phyloP scores from a whole-genome alignment of 1,140 invertebrate genomes.

The Campoletis sonorensis region DNA sequence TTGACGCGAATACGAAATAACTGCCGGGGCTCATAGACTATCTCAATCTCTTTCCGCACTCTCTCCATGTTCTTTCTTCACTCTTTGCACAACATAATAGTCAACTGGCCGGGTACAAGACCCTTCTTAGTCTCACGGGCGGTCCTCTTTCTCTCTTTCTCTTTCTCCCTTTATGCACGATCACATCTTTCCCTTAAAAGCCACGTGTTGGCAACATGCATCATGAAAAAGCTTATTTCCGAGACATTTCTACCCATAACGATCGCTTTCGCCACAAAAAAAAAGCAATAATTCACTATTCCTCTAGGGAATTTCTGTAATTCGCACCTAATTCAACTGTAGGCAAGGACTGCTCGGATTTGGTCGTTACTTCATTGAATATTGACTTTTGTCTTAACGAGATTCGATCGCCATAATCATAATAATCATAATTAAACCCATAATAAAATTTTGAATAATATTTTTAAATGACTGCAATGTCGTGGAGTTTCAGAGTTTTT shows the following conservation, averaged over 20 bases:
- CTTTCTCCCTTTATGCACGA: no score
- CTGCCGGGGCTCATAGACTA: conserved; percentile 13
- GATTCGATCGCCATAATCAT: no score
- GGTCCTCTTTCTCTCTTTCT: neutral
- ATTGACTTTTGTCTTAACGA: no score
- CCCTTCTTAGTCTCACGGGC: conserved; percentile 16
- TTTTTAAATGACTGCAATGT: no score
- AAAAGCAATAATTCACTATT: neutral
- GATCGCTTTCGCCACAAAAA: neutral
- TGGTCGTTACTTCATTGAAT: neutral
- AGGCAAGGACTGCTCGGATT: neutral
- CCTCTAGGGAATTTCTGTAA: no score
- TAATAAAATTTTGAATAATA: no score
- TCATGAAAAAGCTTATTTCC: neutral
- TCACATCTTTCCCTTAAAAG: conserved; percentile 36
- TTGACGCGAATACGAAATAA: neutral
- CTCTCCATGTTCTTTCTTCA: neutral
- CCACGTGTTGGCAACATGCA: neutral
- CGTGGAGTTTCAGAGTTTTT: no score
- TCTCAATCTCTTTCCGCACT: conserved; percentile 16
- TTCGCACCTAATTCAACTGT: no score
- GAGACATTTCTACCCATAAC: neutral
- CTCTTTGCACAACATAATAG: conserved; percentile 41
- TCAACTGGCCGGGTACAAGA: conserved; percentile 5
- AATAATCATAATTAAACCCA: no score